Conservation (phyloP, 2,113 vertebrate species). For the Egretta garzetta region DNA sequence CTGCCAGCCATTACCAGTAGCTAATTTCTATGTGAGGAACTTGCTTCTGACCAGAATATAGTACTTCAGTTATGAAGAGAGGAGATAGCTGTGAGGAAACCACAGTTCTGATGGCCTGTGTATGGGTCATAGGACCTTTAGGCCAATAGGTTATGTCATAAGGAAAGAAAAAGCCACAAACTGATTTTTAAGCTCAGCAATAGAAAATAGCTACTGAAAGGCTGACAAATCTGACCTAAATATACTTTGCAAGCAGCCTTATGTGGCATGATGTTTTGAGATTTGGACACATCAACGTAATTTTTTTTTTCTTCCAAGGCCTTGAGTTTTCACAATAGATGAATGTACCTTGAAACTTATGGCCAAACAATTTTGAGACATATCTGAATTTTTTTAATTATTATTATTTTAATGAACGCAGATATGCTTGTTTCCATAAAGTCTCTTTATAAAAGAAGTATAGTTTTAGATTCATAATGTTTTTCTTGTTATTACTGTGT, state of each 20-base stretch:
- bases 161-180: neutral
- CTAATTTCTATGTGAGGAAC: neutral
- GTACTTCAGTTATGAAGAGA: neutral
- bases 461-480: neutral
- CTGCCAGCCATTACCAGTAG: rapidly evolving
- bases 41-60: neutral
- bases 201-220: neutral
- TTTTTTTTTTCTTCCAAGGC: neutral
- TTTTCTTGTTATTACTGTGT: neutral
- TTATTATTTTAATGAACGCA: neutral
- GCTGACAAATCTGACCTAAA: neutral
- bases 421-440: neutral
- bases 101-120: neutral
- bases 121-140: neutral
- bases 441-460: neutral
- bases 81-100: neutral
- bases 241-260: neutral
- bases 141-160: neutral
- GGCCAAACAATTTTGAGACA: neutral
- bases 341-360: neutral
- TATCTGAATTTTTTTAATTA: neutral
- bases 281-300: neutral
- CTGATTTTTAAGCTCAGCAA: neutral
- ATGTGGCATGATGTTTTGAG: neutral
- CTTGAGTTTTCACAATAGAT: neutral